phyloP scores from a whole-genome alignment of 2,797 vertebrate species.

The Morus bassanus region DNA sequence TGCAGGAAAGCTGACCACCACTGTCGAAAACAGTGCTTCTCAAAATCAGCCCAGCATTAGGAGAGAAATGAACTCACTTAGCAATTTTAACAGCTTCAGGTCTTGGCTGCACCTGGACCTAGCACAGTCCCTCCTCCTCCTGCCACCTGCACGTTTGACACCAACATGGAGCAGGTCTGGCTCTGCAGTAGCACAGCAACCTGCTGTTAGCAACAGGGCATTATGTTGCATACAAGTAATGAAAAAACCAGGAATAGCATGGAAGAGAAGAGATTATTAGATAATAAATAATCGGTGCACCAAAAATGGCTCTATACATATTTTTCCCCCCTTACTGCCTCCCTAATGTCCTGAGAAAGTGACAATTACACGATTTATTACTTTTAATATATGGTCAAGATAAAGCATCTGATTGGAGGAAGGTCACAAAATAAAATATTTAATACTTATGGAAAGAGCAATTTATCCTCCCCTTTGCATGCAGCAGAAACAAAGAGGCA shows the following conservation, averaged over 20 bases:
- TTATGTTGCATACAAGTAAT: constrained; percentile 36
- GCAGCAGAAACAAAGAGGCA: not conserved
- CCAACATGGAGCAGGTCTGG: not conserved
- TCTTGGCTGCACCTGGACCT: not conserved
- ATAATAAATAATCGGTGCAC: constrained; percentile 63
- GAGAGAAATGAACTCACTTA: not conserved
- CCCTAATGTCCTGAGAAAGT: constrained; percentile 27
- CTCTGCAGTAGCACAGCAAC: constrained; percentile 20
- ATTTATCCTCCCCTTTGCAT: not conserved
- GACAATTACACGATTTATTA: constrained; percentile 61
- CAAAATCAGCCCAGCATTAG: not conserved
- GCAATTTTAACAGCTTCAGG: not conserved
- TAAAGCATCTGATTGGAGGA: constrained; percentile 46
- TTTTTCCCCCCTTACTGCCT: constrained; percentile 5
- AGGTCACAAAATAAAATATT: constrained; percentile 55
- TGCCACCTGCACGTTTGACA: not conserved
- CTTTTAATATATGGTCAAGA: not conserved
- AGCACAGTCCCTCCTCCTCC: not conserved
- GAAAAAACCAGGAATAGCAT: constrained; percentile 56
- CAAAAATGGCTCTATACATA: constrained; percentile 25
- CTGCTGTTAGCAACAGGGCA: constrained; percentile 22
- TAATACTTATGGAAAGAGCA: not conserved
- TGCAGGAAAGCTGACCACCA: not conserved
- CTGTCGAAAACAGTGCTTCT: not conserved
- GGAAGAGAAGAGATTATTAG: constrained; percentile 62